Conservation (phyloP, 2,797 vertebrate species). For the Paguma larvata region DNA sequence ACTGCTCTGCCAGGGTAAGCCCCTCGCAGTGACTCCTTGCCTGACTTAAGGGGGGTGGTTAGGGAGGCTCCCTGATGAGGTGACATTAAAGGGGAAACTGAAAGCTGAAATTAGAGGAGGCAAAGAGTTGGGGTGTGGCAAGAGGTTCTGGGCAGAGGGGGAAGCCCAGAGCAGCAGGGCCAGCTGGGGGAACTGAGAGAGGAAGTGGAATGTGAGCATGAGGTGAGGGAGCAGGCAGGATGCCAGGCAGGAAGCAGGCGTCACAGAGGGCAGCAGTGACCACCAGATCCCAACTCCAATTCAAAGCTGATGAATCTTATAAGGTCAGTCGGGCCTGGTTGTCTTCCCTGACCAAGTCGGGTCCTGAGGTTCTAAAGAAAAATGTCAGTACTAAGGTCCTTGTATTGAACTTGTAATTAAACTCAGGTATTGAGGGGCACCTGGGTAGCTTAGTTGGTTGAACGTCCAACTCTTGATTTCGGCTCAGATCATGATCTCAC, state of each 20-base stretch:
- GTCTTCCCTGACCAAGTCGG: neutral
- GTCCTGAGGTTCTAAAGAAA: neutral
- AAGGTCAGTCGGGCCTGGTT: neutral
- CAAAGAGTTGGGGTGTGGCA: neutral
- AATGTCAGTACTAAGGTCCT: neutral
- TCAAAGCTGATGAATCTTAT: neutral
- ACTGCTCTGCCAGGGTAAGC: neutral
- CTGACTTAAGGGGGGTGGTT: neutral
- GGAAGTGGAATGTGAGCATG: slow-evolving; percentile 42
- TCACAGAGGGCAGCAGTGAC: neutral
- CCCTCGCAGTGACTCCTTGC: neutral
- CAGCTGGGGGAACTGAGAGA: slow-evolving; percentile 37
- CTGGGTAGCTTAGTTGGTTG: too few relatives aligned
- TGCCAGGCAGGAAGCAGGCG: neutral
- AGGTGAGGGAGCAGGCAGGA: neutral
- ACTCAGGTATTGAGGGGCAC: neutral
- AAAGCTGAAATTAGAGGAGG: neutral
- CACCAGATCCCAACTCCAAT: neutral
- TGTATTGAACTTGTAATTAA: neutral
- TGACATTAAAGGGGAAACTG: neutral
- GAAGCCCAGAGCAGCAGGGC: neutral
- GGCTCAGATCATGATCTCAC: too few relatives aligned
- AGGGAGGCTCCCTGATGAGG: neutral
- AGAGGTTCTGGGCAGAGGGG: neutral
- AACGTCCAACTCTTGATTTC: too few relatives aligned